Evolutionary conservation across 2,113 vertebrate species (phyloP).

Genomic region (Atherinomorus stipes): DNA sequence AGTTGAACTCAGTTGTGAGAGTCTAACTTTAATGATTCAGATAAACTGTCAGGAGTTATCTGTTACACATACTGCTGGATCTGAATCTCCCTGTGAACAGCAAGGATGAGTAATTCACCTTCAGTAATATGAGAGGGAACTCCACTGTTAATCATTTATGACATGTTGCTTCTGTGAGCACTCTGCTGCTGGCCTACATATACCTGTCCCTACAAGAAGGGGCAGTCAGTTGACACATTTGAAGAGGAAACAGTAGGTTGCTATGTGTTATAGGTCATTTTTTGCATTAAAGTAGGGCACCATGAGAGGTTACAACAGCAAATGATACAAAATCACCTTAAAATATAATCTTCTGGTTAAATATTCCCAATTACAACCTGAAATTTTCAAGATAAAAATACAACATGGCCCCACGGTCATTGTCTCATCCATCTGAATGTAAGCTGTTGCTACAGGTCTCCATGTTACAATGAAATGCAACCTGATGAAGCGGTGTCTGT

Average conservation of each 20-base stretch:
- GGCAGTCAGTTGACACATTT: constrained; percentile 1
- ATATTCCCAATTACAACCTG: neutral
- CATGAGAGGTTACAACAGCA: neutral
- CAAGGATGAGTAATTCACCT: constrained; percentile 54
- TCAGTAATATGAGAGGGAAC: constrained; percentile 63
- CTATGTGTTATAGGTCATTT: neutral
- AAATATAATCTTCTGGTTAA: neutral
- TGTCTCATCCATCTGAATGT: constrained; percentile 13
- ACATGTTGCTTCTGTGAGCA: constrained; percentile 22
- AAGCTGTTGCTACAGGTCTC: neutral
- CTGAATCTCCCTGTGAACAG: constrained; percentile 22
- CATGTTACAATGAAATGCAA: constrained; percentile 44
- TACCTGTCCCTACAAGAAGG: neutral
- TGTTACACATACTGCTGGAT: neutral
- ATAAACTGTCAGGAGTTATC: neutral
- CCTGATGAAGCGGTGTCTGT: constrained; percentile 57
- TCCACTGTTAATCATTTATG: constrained; percentile 74
- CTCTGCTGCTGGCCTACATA: constrained; percentile 28
- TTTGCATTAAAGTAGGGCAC: too few species aligned
- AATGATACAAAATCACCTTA: neutral
- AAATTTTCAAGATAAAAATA: neutral
- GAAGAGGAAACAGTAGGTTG: constrained; percentile 1
- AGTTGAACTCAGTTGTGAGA: constrained; percentile 7
- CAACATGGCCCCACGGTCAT: neutral
- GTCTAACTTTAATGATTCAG: constrained; percentile 30